phyloP scores from a whole-genome alignment of 2,797 vertebrate species.

The Molossus alvarezi region DNA sequence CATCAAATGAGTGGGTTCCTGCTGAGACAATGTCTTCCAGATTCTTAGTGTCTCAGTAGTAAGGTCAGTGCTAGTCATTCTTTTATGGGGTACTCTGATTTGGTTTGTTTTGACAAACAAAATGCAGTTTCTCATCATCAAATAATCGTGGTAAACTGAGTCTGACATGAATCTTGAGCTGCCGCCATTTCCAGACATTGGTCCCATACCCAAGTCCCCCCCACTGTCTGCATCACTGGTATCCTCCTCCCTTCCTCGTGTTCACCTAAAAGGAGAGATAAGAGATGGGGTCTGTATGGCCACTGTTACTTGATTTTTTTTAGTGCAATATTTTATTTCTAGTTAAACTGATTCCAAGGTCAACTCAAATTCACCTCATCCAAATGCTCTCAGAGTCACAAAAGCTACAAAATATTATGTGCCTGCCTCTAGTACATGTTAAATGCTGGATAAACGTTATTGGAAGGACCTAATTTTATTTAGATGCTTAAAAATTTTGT shows the following conservation, averaged over 20 bases:
- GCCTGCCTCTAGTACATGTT: neutral
- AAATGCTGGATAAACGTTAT: neutral
- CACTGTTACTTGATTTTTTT: neutral
- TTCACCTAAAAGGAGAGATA: neutral
- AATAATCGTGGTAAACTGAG: neutral
- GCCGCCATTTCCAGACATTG: neutral
- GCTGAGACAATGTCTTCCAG: neutral
- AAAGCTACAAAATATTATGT: neutral
- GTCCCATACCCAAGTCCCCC: neutral
- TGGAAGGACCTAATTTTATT: neutral
- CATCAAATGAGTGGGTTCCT: neutral
- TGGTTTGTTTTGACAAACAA: neutral
- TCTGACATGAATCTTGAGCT: neutral
- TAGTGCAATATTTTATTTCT: neutral
- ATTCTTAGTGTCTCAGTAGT: neutral
- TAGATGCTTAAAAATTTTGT: slow-evolving; percentile 6
- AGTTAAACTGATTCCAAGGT: slow-evolving; percentile 30
- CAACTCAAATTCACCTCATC: neutral
- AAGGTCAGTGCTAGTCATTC: neutral
- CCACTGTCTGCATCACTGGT: neutral
- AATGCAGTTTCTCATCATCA: neutral
- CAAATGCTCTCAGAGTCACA: neutral
- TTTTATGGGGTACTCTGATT: neutral
- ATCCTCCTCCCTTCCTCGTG: neutral
- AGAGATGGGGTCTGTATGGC: neutral